Evolutionary conservation across 2,797 vertebrate genomes (phyloP).

Genomic region (Malurus splendens): DNA sequence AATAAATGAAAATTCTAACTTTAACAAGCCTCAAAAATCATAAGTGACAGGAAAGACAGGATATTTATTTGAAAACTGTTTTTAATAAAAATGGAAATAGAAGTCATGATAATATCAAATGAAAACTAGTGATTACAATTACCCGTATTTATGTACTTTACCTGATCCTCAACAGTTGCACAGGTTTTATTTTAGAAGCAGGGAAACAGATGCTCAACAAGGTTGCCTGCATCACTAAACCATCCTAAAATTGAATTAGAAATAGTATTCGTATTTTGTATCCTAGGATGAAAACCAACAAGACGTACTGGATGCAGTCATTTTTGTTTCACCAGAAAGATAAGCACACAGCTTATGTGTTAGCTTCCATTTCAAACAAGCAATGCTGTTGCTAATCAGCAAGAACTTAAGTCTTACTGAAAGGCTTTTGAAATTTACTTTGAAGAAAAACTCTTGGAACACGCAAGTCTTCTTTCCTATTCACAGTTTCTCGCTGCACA

Average conservation of each 20-base stretch:
- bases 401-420: not conserved
- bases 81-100: constrained; percentile 23
- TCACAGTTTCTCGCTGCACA: constrained; percentile 90
- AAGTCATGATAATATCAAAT: not conserved
- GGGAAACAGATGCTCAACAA: not conserved
- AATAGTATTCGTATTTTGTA: not conserved
- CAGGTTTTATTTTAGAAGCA: not conserved
- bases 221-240: not conserved
- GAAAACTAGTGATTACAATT: not conserved
- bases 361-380: not conserved
- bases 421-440: constrained; percentile 86
- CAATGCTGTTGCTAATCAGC: not conserved
- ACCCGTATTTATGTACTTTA: not conserved
- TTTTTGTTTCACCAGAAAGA: not conserved
- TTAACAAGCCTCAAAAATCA: not conserved
- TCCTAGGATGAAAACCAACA: not conserved
- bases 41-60: not conserved
- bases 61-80: not conserved
- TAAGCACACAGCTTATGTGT: not conserved
- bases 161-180: not conserved
- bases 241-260: not conserved
- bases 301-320: not conserved
- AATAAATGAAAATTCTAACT: not conserved
- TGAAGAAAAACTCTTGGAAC: constrained; percentile 93
- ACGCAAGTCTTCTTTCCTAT: constrained; percentile 90